Evolutionary conservation across 2,113 vertebrate species (phyloP).

Genomic region (Nymphicus hollandicus): DNA sequence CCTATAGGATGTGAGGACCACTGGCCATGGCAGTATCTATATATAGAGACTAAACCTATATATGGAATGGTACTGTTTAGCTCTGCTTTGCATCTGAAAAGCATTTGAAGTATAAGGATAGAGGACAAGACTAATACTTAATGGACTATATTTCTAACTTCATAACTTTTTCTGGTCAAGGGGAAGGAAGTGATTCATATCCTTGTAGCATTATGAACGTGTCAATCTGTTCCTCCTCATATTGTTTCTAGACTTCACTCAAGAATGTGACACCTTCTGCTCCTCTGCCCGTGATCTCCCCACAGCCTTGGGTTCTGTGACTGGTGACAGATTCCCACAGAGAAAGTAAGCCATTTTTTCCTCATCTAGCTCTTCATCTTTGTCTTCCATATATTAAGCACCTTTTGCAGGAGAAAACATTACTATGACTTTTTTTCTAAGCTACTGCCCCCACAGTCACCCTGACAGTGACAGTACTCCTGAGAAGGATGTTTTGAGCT

Average conservation of each 20-base stretch:
- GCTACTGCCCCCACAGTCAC: neutral
- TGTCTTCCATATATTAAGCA: neutral
- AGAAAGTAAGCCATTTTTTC: neutral
- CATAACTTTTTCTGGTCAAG: neutral
- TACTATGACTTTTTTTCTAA: neutral
- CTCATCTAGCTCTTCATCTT: neutral
- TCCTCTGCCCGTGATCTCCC: neutral
- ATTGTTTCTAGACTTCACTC: neutral
- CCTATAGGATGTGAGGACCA: neutral
- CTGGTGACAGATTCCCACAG: neutral
- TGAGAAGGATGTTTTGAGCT: neutral
- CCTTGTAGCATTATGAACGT: neutral
- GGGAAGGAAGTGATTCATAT: constrained; percentile 9
- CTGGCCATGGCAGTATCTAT: neutral
- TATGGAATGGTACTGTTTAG: neutral
- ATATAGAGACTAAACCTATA: neutral
- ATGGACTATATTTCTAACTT: neutral
- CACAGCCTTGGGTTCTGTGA: neutral
- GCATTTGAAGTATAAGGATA: neutral
- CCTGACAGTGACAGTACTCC: neutral
- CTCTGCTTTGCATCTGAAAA: neutral
- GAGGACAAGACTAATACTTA: neutral
- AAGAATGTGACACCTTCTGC: neutral
- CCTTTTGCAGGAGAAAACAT: neutral
- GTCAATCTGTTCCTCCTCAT: neutral